Base-by-base conservation (phyloP, 92 coral and sea anemone genomes). In the Palythoa grandiflora region DNA sequence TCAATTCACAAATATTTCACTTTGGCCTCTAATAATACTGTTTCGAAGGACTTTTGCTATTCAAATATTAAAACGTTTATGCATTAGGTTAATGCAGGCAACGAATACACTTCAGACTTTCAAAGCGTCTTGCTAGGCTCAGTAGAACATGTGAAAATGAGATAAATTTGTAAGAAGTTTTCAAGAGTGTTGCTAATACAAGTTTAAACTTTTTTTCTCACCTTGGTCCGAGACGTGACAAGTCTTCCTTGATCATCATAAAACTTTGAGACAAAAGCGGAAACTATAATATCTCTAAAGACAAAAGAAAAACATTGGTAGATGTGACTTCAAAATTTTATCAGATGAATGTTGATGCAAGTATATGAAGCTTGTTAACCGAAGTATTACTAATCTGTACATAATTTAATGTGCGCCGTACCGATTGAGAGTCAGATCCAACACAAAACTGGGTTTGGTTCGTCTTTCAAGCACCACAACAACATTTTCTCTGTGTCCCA, bases 361-460 rank as follows among this genome's bases (percentile, higher is more conserved):
- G 75, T 20, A 36, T 35, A 68, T 68, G 60, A 76, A 76, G 60
- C 13, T 19, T 28, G 28, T 28, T 52, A 77, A 55, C 48, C 36
- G 28, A 8, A 15, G 2, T 12, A 81, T n/a, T n/a, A 40, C 4
- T 1, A 37, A 36, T 59, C 35, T 39, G 13, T 8, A 0, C 28
- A 28, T 28, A 28, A 28, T 28, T 28, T 28, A 28, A 28, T 28
- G 6, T 54, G 44, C 38, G 35, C 38, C 71, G 52, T 78, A 81
- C 86, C 86, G 76, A 81, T 81, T 81, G 47, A 66, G 86, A n/a
- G 86, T 68, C 75, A 81, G 66, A 21, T 81, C 86, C 86, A 81
- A n/a, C 28, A 81, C 35, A 20, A 63, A n/a, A 9, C 48, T 63
- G 1, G 20, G 61, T 53, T 81, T 65, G 59, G 38, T 65, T 36